These are phyloP conservation scores for Merops nubicus DNA, from an alignment of 2,113 vertebrate species.

Conservation along the genomic window DNA sequence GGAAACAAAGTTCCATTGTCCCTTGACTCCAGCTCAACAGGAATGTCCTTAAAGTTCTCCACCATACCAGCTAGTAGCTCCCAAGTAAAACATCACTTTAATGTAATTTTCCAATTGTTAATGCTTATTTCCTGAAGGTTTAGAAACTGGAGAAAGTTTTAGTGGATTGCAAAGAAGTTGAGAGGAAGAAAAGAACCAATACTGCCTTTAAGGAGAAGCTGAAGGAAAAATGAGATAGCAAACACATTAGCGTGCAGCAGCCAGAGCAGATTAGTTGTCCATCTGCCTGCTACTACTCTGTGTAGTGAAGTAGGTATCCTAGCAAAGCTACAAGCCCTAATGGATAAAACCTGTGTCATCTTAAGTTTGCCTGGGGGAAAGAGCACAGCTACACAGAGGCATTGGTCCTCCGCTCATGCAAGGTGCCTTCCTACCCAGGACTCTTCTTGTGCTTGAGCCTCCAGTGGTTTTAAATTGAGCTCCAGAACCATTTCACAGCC, in stretches of 20 bases:
- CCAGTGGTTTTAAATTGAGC: background rate
- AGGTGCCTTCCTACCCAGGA: background rate
- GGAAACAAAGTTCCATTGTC: background rate
- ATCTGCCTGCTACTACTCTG: background rate
- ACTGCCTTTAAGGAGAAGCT: background rate
- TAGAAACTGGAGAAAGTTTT: background rate
- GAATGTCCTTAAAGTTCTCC: background rate
- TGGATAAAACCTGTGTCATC: background rate
- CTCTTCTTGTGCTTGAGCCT: background rate
- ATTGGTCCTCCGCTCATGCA: rapidly evolving
- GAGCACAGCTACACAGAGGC: background rate
- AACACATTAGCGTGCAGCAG: background rate
- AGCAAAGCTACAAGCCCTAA: background rate
- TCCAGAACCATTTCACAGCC: background rate
- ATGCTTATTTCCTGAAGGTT: background rate
- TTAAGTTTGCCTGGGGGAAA: background rate
- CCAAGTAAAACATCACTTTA: background rate
- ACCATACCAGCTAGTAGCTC: background rate
- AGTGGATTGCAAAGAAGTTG: background rate
- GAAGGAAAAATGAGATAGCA: background rate
- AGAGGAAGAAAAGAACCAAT: background rate
- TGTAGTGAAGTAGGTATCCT: background rate
- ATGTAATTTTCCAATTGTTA: background rate
- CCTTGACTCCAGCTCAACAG: background rate
- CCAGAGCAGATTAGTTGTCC: background rate